phyloP scores from a whole-genome alignment of 2,888 invertebrate species.

The Zaprionus lineosus region DNA sequence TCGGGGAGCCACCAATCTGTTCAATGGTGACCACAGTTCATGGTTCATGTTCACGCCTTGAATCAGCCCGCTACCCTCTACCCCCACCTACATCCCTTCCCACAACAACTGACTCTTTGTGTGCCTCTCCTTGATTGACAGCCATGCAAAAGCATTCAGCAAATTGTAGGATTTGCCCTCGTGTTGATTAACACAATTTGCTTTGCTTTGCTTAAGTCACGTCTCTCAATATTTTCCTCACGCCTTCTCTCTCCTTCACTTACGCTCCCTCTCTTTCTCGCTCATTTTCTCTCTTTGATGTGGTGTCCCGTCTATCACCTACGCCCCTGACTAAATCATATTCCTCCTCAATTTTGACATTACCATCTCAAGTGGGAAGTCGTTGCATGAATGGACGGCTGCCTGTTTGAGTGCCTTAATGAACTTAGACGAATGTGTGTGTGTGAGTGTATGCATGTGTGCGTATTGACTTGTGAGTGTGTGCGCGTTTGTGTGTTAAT shows the following conservation, averaged over 20 bases:
- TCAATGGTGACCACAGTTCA: conserved; percentile 7
- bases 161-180: conserved; percentile 40
- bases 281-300: not conserved
- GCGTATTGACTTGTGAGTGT: not conserved
- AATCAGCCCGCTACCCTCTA: not conserved
- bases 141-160: conserved; percentile 57
- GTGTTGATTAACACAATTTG: conserved; percentile 64
- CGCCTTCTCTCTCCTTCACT: not conserved
- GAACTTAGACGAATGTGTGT: conserved; percentile 40
- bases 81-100: not conserved
- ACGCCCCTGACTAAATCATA: conserved; percentile 48
- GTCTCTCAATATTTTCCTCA: too few species aligned
- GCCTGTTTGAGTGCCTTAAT: conserved; percentile 37
- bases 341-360: conserved; percentile 58
- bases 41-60: conserved; percentile 30
- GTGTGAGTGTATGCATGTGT: not conserved
- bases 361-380: conserved; percentile 47
- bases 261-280: not conserved
- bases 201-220: conserved; percentile 53
- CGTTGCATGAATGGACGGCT: conserved; percentile 25
- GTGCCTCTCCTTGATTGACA: conserved; percentile 51
- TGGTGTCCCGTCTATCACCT: not conserved
- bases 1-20: not conserved
- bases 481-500: conserved; percentile 46
- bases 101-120: too few species aligned